A percentile compares a stretch with the other conserved stretches of the same genome.
Evolutionary conservation across 2,113 vertebrate species (phyloP).

Genomic region (Aldabrachelys gigantea): DNA sequence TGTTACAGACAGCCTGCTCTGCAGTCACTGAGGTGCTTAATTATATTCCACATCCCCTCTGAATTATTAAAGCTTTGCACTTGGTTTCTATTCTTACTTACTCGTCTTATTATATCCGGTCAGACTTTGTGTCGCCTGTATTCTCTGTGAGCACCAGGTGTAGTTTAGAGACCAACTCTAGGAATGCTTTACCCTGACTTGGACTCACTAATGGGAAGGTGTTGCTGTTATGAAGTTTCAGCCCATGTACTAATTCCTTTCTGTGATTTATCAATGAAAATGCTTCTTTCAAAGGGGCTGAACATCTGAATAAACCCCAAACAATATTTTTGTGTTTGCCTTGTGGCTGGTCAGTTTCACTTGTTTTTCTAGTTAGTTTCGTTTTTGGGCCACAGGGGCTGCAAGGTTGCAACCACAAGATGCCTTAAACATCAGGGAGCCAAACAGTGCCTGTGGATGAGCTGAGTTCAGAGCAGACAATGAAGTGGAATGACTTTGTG

Average conservation of each 20-base stretch:
- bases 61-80: constrained; percentile 52
- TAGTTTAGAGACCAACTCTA: accelerated
- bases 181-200: accelerated
- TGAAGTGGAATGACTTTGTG: background rate
- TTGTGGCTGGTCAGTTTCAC: background rate
- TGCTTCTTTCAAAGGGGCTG: background rate
- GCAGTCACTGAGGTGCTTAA: background rate
- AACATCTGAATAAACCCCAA: background rate
- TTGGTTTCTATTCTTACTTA: background rate
- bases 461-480: background rate
- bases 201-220: accelerated
- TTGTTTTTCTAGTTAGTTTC: background rate
- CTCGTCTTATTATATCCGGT: constrained; percentile 22
- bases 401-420: background rate
- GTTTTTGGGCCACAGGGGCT: background rate
- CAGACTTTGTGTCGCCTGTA: constrained; percentile 13
- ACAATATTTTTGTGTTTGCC: background rate
- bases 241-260: no score
- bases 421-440: background rate
- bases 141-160: accelerated
- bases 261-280: background rate
- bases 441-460: background rate
- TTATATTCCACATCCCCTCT: accelerated
- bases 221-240: background rate
- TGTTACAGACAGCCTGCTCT: accelerated